Percentiles rank a stretch among this genome's conserved stretches.
These are phyloP conservation scores for Apis cerana DNA, from an alignment of 1,140 invertebrate species.

Conservation along the genomic window DNA sequence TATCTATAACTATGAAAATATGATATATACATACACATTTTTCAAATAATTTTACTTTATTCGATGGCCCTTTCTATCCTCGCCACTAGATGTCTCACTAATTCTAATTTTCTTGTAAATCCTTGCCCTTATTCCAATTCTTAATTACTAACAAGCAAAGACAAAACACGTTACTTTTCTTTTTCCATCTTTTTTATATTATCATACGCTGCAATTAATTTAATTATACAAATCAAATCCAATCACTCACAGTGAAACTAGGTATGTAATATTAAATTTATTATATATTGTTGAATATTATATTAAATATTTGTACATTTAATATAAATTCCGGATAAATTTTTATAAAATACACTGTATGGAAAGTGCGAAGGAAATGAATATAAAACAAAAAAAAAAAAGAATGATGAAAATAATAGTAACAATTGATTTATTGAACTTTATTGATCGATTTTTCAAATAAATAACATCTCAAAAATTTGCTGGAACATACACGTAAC, in stretches of 20 bases:
- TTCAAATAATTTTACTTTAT: neutral
- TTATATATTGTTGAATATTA: neutral
- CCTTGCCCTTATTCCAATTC: too few relatives aligned
- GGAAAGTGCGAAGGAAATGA: neutral
- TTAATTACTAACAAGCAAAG: too few relatives aligned
- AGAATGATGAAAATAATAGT: neutral
- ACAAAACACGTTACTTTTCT: too few relatives aligned
- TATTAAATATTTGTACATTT: too few relatives aligned
- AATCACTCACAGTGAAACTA: neutral
- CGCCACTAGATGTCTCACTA: too few relatives aligned
- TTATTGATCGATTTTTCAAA: slow-evolving; percentile 41
- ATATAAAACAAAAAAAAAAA: neutral
- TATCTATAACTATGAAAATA: neutral
- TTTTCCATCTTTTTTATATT: too few relatives aligned
- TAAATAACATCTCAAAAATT: slow-evolving; percentile 49
- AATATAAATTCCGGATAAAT: neutral
- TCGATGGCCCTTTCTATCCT: neutral
- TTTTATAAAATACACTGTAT: neutral
- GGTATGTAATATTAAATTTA: neutral
- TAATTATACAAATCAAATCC: neutral
- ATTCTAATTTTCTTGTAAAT: too few relatives aligned
- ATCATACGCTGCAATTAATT: too few relatives aligned
- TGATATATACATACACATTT: neutral
- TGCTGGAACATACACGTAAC: slow-evolving; percentile 20
- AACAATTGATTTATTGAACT: slow-evolving; percentile 33